A percentile compares a stretch with the other conserved stretches of the same genome.
Evolutionary conservation across 2,888 invertebrate genomes (phyloP).

Genomic region (Drosophila tanythrix): DNA sequence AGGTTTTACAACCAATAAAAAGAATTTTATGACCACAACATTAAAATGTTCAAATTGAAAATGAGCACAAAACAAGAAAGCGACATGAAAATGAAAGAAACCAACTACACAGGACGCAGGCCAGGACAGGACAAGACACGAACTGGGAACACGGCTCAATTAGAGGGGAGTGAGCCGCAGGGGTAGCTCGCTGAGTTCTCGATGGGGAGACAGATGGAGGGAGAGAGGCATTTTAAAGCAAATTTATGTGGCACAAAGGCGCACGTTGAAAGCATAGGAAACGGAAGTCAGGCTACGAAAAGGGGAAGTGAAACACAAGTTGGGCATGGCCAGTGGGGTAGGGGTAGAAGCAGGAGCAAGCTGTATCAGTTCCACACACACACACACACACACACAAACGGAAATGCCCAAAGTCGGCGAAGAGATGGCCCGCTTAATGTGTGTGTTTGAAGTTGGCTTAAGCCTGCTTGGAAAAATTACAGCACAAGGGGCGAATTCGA

Average conservation of each 20-base stretch:
- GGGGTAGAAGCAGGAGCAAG: not conserved
- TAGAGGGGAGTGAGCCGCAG: conserved; percentile 5
- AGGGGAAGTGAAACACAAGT: conserved; percentile 32
- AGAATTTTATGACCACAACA: conserved; percentile 80
- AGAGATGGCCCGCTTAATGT: conserved; percentile 65
- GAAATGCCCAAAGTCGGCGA: conserved; percentile 53
- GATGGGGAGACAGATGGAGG: not conserved
- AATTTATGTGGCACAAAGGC: conserved; percentile 77
- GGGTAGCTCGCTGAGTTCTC: conserved; percentile 1
- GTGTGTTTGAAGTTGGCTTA: conserved; percentile 71
- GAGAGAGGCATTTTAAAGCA: conserved; percentile 62
- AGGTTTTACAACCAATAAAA: conserved; percentile 77
- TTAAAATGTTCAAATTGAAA: conserved; percentile 78
- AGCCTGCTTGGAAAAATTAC: conserved; percentile 70
- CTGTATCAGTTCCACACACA: not conserved
- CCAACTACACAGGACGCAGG: conserved; percentile 45
- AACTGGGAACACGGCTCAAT: not conserved
- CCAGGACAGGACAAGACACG: conserved; percentile 2
- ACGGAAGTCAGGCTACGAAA: conserved; percentile 61
- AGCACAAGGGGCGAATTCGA: conserved; percentile 70
- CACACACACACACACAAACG: not conserved
- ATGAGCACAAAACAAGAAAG: conserved; percentile 70
- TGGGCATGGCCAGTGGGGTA: not conserved
- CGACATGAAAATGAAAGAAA: conserved; percentile 43
- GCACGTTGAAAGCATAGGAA: conserved; percentile 72